Percentiles rank a stretch among this genome's conserved stretches.
phyloP scores from a whole-genome alignment of 2,888 invertebrate species.

The Acanthopleura granulata region DNA sequence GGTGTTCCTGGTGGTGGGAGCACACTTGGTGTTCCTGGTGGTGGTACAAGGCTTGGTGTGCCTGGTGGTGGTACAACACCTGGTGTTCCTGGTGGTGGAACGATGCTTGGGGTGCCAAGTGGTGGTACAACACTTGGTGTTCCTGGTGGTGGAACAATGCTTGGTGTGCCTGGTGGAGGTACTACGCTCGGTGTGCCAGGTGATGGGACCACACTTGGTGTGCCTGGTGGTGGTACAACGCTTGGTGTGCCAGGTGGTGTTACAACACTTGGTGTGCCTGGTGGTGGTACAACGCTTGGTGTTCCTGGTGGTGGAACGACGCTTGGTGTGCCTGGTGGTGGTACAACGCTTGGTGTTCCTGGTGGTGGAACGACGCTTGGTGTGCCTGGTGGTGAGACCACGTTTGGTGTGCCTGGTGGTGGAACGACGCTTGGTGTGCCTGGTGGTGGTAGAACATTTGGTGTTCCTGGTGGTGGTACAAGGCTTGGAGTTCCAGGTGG shows the following conservation, averaged over 20 bases:
- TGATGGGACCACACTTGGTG: not conserved
- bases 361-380: not conserved
- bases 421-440: not conserved
- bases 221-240: not conserved
- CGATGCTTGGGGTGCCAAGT: not conserved
- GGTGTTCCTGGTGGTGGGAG: not conserved
- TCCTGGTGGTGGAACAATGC: not conserved
- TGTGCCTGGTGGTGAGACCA: not conserved
- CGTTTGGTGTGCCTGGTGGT: not conserved
- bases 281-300: not conserved
- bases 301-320: not conserved
- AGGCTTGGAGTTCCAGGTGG: not conserved
- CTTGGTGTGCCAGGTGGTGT: not conserved
- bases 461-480: not conserved
- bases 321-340: not conserved
- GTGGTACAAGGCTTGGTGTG: not conserved
- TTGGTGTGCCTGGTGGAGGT: not conserved
- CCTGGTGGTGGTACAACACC: constrained; percentile 4
- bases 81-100: not conserved
- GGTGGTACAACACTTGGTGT: constrained; percentile 12
- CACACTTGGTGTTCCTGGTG: constrained; percentile 1
- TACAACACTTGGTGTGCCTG: not conserved
- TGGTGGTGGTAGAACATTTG: constrained; percentile 4
- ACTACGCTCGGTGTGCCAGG: not conserved
- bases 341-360: not conserved